A percentile compares a stretch with the other conserved stretches of the same genome.
Evolutionary conservation across 1,140 invertebrate species (phyloP).

Genomic region (Solenopsis invicta): DNA sequence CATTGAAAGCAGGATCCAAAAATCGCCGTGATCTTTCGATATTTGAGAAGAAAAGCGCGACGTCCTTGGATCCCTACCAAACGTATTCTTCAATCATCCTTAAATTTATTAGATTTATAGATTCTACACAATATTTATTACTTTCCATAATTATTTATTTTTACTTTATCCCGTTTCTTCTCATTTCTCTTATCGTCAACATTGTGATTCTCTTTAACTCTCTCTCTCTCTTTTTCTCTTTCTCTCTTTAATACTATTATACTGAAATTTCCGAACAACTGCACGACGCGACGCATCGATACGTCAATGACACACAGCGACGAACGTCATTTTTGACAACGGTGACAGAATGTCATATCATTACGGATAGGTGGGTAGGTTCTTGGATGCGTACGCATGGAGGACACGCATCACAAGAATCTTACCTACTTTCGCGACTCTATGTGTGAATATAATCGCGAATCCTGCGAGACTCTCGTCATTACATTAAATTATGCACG

Average conservation of each 20-base stretch:
- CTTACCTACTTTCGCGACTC: constrained; percentile 75
- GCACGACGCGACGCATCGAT: constrained; percentile 30
- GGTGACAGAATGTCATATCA: constrained; percentile 23
- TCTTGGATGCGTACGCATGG: constrained; percentile 58
- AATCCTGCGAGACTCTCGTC: constrained; percentile 54
- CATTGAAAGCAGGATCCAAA: not conserved
- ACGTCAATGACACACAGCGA: constrained; percentile 45
- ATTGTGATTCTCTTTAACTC: not conserved
- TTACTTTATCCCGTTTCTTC: not conserved
- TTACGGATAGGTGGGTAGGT: constrained; percentile 38
- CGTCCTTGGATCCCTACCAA: constrained; percentile 34
- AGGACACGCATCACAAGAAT: constrained; percentile 63
- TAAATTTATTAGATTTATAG: not conserved
- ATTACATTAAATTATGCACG: not conserved
- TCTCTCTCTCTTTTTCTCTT: constrained; percentile 14
- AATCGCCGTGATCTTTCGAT: not conserved
- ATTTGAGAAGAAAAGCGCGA: not conserved
- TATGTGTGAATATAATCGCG: constrained; percentile 35
- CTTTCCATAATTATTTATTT: not conserved
- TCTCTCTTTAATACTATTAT: constrained; percentile 4
- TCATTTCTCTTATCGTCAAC: not conserved
- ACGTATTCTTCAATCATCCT: constrained; percentile 5
- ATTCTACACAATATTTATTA: constrained; percentile 28
- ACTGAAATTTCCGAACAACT: constrained; percentile 21
- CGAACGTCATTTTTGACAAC: constrained; percentile 48